Evolutionary conservation across 1,140 invertebrate species (phyloP).

Genomic region (Zaprionus taronus): DNA sequence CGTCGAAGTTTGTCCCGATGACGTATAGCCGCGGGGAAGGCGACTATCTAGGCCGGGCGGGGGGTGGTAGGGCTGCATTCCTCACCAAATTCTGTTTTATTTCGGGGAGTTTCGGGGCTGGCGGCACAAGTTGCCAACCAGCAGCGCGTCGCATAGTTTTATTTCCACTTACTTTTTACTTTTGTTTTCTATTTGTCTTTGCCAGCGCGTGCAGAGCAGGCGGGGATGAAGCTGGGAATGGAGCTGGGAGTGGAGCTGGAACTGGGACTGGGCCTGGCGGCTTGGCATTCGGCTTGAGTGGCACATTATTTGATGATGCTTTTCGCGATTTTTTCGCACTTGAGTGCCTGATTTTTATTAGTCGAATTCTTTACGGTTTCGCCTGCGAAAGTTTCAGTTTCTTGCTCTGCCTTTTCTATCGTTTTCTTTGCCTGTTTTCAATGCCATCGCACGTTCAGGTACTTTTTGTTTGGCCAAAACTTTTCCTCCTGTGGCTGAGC

Average conservation of each 20-base stretch:
- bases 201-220: slow-evolving; percentile 25
- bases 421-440: slow-evolving; percentile 43
- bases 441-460: slow-evolving; percentile 56
- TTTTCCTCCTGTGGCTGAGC: slow-evolving; percentile 42
- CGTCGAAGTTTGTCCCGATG: slow-evolving; percentile 71
- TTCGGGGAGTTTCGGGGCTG: slow-evolving; percentile 35
- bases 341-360: slow-evolving; percentile 84
- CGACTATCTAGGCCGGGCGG: not conserved
- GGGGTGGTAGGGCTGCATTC: slow-evolving; percentile 38
- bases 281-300: slow-evolving; percentile 71
- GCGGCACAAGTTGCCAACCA: slow-evolving; percentile 52
- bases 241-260: slow-evolving; percentile 9
- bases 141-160: slow-evolving; percentile 62
- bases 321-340: slow-evolving; percentile 84
- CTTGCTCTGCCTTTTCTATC: slow-evolving; percentile 31
- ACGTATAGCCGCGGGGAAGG: slow-evolving; percentile 46
- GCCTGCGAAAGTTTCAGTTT: slow-evolving; percentile 71
- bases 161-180: slow-evolving; percentile 69
- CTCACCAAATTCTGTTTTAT: slow-evolving; percentile 47
- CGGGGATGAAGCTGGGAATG: not conserved
- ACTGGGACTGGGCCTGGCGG: slow-evolving; percentile 29
- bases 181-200: slow-evolving; percentile 80
- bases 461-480: slow-evolving; percentile 42
- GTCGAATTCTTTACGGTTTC: slow-evolving; percentile 82
- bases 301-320: slow-evolving; percentile 83